These are phyloP conservation scores for Gymnodraco acuticeps DNA, from an alignment of 2,797 vertebrate species.

Conservation along the genomic window DNA sequence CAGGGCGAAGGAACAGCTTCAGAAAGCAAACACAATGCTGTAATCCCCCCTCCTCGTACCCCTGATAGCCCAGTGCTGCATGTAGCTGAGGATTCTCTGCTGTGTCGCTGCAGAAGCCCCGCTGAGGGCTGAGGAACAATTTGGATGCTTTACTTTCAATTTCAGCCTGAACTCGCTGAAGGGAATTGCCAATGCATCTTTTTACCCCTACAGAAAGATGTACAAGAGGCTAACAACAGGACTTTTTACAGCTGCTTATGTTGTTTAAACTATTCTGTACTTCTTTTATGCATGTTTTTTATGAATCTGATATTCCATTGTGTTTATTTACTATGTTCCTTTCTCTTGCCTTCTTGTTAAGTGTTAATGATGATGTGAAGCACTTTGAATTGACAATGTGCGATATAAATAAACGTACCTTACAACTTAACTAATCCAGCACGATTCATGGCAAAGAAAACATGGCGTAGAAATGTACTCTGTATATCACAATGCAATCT, in stretches of 20 bases:
- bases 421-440: slow-evolving; percentile 14
- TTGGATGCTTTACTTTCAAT: slow-evolving; percentile 68
- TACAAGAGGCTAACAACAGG: too few species aligned
- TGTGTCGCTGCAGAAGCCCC: slow-evolving; percentile 53
- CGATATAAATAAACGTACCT: too few species aligned
- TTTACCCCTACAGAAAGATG: slow-evolving; percentile 3
- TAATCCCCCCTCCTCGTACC: slow-evolving; percentile 50
- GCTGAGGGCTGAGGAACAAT: slow-evolving; percentile 67
- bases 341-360: too few species aligned
- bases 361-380: too few species aligned
- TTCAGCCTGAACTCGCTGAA: slow-evolving; percentile 48
- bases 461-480: slow-evolving; percentile 14
- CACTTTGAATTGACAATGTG: too few species aligned
- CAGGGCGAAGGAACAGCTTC: slow-evolving; percentile 62
- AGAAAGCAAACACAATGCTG: slow-evolving; percentile 60
- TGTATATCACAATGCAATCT: slow-evolving; percentile 40
- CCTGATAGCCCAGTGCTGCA: slow-evolving; percentile 33
- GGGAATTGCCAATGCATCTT: slow-evolving; percentile 37
- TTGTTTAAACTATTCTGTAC: too few species aligned
- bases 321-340: too few species aligned
- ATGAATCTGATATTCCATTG: too few species aligned
- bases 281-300: too few species aligned
- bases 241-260: too few species aligned
- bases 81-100: slow-evolving; percentile 56
- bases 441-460: slow-evolving; percentile 19